Base-by-base conservation (phyloP, 2,113 vertebrate species). In the Polyodon spathula region DNA sequence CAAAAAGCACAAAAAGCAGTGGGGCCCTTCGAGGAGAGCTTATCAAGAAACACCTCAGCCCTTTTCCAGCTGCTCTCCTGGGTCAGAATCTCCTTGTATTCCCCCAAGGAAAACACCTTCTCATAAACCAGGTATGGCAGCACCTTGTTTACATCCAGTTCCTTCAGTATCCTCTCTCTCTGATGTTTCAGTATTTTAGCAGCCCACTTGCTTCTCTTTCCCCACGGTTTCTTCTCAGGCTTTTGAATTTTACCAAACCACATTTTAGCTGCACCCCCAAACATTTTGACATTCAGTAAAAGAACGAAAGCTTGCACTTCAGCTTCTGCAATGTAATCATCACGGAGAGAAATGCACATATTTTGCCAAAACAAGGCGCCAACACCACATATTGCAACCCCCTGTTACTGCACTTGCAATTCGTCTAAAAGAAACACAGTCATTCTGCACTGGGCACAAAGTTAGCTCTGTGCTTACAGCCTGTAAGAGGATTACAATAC, bases 401-500 rank as follows among this genome's bases (percentile, higher is more conserved):
- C 64, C 66, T 68, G 79, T 79, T 78, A 65, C 74, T 76, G 78
- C 84, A 78, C 71, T 67, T 75, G 68, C 59, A 78, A 81, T 74
- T 85, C 81, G 78, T 78, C 76, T 77, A 77, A 73, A 76, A 65
- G 76, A 84, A 76, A 81, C 80, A 71, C 71, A 78, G 75, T 78
- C 85, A 87, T 82, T 88, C 89, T 87, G 92, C 83, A 85, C 83
- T 73, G 68, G 63, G 74, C 82, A 78, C 78, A 80, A 77, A 80
- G 79, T 80, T 79, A 75, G 81, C 74, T 66, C 71, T 70, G 76
- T 78, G 84, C 85, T 86, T 86, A 83, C 71, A 62, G 63, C 74
- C 70, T 71, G 71, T 92, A 92, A 95, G 90, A 91, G 90, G 90
- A 95, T 95, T 94, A 89, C 17, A 42, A 76, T 78, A 70, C 68